A percentile compares a stretch with the other conserved stretches of the same genome.
Evolutionary conservation across 1,140 invertebrate genomes (phyloP).

Genomic region (Amphibalanus amphitrite): DNA sequence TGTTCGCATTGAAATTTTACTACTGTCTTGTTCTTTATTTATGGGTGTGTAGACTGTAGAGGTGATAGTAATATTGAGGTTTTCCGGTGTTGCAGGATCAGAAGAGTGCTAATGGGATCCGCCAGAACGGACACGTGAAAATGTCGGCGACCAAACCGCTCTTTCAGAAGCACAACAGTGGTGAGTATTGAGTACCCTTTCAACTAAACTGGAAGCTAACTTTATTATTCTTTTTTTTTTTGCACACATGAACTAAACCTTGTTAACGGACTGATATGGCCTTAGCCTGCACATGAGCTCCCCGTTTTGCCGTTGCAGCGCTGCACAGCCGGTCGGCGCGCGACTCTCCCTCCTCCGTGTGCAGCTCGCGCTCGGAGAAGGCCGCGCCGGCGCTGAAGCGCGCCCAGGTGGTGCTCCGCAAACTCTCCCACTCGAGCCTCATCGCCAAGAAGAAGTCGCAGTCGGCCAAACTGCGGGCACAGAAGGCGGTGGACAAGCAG

Average conservation of each 20-base stretch:
- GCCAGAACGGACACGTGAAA: neutral
- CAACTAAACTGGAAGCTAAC: too few species aligned
- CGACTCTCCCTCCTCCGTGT: neutral
- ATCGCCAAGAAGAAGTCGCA: neutral
- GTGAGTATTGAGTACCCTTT: too few species aligned
- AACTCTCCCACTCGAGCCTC: neutral
- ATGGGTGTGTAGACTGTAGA: too few species aligned
- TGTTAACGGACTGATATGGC: too few species aligned
- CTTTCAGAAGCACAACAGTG: neutral
- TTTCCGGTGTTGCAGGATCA: neutral
- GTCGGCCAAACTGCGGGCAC: neutral
- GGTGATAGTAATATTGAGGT: too few species aligned
- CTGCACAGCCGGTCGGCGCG: neutral
- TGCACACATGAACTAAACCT: too few species aligned
- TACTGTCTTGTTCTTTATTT: too few species aligned
- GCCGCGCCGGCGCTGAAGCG: neutral
- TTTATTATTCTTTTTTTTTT: too few species aligned
- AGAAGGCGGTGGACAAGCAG: neutral
- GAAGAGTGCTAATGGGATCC: neutral
- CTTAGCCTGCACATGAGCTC: too few species aligned
- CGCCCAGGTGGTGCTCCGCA: neutral
- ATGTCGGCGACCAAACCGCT: neutral
- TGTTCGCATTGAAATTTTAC: too few species aligned
- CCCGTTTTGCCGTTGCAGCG: too few species aligned
- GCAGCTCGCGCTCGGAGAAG: neutral